Evolutionary conservation across 2,888 invertebrate species (phyloP), one percentile per base, ranked within the genome.

Genomic region (Drosophila monieri): DNA sequence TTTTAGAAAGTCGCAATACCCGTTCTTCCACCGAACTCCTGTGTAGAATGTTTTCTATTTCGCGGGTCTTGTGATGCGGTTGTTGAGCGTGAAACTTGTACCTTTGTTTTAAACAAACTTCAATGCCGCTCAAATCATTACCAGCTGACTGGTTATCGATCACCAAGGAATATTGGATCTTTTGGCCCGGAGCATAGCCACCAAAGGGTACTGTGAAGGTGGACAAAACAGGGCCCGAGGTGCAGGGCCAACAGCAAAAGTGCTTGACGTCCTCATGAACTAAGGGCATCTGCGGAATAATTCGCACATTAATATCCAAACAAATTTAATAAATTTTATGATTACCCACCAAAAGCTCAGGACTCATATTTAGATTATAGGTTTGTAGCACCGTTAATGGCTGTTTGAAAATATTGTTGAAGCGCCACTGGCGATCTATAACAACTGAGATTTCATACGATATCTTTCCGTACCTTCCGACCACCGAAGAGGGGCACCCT

Each of bases 381-480:
- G 94, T 94, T 72, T 95, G 94, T 51, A 96, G 93, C 10, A 97
- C 94, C 21, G 95, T 96, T 80, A 97, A 95, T 0, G 88, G 80
- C 39, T 80, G 79, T 15, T 77, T 79, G 32, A 81, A 89, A 1
- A 73, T 71, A 59, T 88, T 89, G 37, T 90, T 83, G 90, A 95
- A 95, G 78, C 95, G 95, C 95, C 95, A 95, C n/a, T 96, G 95
- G 8, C 95, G 89, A 96, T 96, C n/a, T 96, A 91, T 90, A 0
- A 93, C 94, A 5, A 95, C 95, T 88, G 95, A 95, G 2, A 96
- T 93, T 3, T 94, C 94, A 88, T 97, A 97, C 18, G 95, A 92
- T 30, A 97, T 93, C 85, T 94, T 93, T 0, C 97, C 96, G 90
- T 92, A 92, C 88, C 94, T 92, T 3, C 95, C 94, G 81, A 94